Conservation (phyloP, 2,888 invertebrate genomes). For the Orthonevra nobilis region DNA sequence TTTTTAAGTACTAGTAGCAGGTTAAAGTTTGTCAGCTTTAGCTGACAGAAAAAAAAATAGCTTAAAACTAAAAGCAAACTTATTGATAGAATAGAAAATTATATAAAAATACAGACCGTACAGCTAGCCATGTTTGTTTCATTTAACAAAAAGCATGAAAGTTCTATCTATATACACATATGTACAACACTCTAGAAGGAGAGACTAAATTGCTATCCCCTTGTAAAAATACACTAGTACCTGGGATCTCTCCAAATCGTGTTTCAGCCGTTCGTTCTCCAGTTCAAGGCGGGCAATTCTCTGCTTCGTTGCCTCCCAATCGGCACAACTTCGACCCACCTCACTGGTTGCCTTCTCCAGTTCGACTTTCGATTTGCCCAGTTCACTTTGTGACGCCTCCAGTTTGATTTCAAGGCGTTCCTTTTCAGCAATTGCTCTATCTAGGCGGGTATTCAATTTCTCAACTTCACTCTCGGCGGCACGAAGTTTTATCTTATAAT, state of each 20-base stretch:
- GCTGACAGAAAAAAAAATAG: too few relatives aligned
- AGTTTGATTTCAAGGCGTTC: conserved; percentile 94
- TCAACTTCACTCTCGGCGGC: conserved; percentile 95
- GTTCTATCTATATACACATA: conserved; percentile 6
- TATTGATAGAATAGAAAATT: not conserved
- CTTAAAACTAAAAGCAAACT: too few relatives aligned
- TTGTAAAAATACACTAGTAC: conserved; percentile 80
- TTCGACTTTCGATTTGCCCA: conserved; percentile 96
- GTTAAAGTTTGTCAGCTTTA: too few relatives aligned
- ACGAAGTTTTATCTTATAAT: conserved; percentile 96
- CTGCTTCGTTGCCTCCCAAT: conserved; percentile 83
- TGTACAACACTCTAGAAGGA: conserved; percentile 53
- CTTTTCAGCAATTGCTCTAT: conserved; percentile 93
- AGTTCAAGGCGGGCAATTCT: conserved; percentile 91
- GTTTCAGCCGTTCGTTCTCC: conserved; percentile 93
- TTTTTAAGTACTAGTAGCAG: too few relatives aligned
- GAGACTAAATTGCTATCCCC: conserved; percentile 60
- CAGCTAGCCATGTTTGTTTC: conserved; percentile 32
- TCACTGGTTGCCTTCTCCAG: conserved; percentile 94
- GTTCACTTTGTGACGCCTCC: conserved; percentile 95
- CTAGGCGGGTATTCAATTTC: conserved; percentile 91
- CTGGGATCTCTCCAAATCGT: conserved; percentile 91
- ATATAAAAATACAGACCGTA: conserved; percentile 25
- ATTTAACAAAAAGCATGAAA: conserved; percentile 43
- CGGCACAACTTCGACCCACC: conserved; percentile 91